Evolutionary conservation across 2,797 vertebrate genomes (phyloP).

Genomic region (Lacerta viridis): DNA sequence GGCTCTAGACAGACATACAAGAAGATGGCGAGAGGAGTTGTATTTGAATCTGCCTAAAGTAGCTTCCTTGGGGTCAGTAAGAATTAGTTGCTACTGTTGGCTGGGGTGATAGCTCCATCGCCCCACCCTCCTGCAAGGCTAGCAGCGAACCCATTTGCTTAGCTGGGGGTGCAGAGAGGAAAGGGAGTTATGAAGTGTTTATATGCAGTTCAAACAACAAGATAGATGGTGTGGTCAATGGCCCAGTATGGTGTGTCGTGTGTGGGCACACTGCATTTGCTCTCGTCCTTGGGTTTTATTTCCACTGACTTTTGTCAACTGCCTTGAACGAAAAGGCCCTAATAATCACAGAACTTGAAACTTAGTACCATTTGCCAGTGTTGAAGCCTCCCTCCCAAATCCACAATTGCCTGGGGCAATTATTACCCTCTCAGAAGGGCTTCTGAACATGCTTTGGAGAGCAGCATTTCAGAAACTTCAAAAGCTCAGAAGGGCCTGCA

Average conservation of each 20-base stretch:
- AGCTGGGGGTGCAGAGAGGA: background rate
- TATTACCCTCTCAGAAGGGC: no score
- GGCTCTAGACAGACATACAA: background rate
- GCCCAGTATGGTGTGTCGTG: background rate
- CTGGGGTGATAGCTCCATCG: background rate
- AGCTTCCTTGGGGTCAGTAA: background rate
- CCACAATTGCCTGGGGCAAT: no score
- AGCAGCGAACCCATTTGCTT: background rate
- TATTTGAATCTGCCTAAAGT: background rate
- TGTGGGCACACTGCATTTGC: background rate
- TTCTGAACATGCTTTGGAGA: background rate
- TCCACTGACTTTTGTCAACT: no score
- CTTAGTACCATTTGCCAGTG: background rate
- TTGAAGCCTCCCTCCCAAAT: no score
- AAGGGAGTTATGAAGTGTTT: background rate
- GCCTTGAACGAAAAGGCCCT: background rate
- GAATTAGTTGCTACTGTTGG: background rate
- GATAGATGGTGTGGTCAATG: background rate
- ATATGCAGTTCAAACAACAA: background rate
- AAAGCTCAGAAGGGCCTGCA: no score
- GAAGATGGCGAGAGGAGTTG: background rate
- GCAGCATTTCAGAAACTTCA: no score
- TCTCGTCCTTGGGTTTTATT: no score
- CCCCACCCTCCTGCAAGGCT: background rate
- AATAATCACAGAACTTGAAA: background rate